A percentile compares a stretch with the other conserved stretches of the same genome.
These are phyloP conservation scores for Periplaneta americana DNA, from an alignment of 1,140 invertebrate genomes.

Conservation along the genomic window DNA sequence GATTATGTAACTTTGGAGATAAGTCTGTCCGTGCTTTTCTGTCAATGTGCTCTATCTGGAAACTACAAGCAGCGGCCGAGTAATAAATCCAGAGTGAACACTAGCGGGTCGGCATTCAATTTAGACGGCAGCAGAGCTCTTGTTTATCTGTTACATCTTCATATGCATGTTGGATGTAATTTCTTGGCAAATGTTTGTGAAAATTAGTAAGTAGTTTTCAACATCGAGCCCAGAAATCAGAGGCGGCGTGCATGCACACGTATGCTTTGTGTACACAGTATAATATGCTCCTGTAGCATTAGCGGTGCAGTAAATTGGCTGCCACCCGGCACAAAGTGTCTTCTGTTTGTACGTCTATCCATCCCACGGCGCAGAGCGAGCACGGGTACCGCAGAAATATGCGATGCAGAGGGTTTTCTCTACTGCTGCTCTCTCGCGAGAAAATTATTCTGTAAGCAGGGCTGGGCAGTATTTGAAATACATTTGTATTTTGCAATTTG, in stretches of 20 bases:
- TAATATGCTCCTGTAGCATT: neutral
- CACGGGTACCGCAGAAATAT: too few relatives aligned
- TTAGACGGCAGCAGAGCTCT: neutral
- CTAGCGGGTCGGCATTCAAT: too few relatives aligned
- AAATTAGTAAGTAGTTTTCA: neutral
- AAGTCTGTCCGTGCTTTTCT: neutral
- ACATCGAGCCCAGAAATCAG: neutral
- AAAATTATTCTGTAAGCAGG: too few relatives aligned
- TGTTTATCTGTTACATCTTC: neutral
- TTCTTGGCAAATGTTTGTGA: neutral
- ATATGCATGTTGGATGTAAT: neutral
- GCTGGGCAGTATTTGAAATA: too few relatives aligned
- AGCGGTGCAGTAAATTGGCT: neutral
- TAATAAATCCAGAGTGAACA: neutral
- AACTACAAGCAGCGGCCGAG: neutral
- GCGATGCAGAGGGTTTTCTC: too few relatives aligned
- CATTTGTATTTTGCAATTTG: too few relatives aligned
- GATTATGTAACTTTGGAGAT: too few relatives aligned
- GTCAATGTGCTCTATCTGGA: neutral
- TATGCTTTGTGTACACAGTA: neutral
- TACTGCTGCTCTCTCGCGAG: too few relatives aligned
- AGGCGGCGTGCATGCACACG: neutral
- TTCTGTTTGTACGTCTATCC: neutral
- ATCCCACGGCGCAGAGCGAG: too few relatives aligned
- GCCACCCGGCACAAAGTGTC: neutral